These are phyloP conservation scores for Pipistrellus pipistrellus DNA, from an alignment of 2,797 vertebrate species.

Conservation along the genomic window DNA sequence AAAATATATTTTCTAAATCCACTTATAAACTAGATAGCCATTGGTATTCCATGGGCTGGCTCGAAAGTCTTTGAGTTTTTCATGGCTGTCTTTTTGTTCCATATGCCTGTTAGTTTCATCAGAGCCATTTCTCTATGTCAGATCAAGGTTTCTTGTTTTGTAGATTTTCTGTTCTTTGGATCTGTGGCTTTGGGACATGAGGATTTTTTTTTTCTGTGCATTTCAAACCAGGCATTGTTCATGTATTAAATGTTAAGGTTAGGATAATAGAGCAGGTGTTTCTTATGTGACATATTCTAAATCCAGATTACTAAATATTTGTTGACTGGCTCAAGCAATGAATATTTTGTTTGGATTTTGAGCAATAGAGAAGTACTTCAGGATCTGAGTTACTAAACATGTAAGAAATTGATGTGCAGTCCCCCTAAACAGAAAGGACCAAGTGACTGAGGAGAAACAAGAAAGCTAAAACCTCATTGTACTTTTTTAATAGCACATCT, in stretches of 20 bases:
- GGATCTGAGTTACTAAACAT: slow-evolving; percentile 39
- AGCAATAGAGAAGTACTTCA: slow-evolving; percentile 16
- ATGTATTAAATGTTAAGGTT: background rate
- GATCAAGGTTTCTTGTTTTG: slow-evolving; percentile 21
- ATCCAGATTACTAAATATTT: slow-evolving; percentile 44
- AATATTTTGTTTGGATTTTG: slow-evolving; percentile 50
- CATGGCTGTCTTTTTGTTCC: background rate
- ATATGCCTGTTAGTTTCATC: background rate
- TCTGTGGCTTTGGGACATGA: background rate
- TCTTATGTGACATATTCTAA: slow-evolving; percentile 54
- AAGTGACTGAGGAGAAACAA: slow-evolving; percentile 23
- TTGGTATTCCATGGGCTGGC: background rate
- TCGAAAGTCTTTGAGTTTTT: slow-evolving; percentile 14
- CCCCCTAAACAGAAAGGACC: background rate
- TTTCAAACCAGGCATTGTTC: slow-evolving; percentile 35
- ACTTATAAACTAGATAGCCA: background rate
- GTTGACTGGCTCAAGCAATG: slow-evolving; percentile 29
- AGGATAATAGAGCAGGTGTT: background rate
- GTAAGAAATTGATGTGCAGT: background rate
- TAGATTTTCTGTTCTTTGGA: slow-evolving; percentile 11
- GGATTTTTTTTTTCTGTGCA: background rate
- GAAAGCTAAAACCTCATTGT: slow-evolving; percentile 47
- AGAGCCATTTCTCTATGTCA: background rate
- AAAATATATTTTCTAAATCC: background rate
- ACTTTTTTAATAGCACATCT: slow-evolving; percentile 17